These are phyloP conservation scores for Neoascia interrupta DNA, from an alignment of 2,888 invertebrate genomes.

Conservation along the genomic window DNA sequence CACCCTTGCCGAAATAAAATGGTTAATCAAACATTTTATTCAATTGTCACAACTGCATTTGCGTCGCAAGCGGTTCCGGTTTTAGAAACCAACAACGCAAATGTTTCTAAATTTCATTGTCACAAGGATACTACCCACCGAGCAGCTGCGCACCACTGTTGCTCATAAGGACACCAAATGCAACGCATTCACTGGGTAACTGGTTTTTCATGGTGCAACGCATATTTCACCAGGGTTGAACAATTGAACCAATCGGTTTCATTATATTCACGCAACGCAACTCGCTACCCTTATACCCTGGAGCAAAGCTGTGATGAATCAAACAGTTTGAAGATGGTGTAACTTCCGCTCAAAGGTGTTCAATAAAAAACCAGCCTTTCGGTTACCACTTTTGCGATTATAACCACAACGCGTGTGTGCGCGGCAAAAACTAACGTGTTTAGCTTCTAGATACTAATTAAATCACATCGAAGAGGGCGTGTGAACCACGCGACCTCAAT, in stretches of 20 bases:
- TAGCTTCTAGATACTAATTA: constrained; percentile 9
- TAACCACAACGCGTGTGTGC: constrained; percentile 39
- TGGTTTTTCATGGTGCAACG: constrained; percentile 7
- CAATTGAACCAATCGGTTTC: too few species aligned
- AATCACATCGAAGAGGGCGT: constrained; percentile 26
- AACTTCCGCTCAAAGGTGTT: constrained; percentile 31
- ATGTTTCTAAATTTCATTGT: too few species aligned
- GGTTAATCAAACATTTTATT: constrained; percentile 41
- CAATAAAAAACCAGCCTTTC: neutral
- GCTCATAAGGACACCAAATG: constrained; percentile 16
- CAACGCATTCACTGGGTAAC: neutral
- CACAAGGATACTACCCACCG: constrained; percentile 32
- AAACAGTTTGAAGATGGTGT: constrained; percentile 14
- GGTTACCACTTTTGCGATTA: constrained; percentile 4
- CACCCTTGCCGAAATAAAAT: neutral
- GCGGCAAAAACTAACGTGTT: constrained; percentile 38
- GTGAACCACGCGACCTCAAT: constrained; percentile 40
- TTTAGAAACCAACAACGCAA: too few species aligned
- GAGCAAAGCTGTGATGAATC: neutral
- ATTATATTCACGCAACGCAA: too few species aligned
- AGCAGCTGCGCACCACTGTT: constrained; percentile 35
- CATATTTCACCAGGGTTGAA: constrained; percentile 7
- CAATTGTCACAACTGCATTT: constrained; percentile 16
- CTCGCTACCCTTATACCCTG: neutral
- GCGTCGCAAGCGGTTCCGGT: constrained; percentile 31